Evolutionary conservation across 2,888 invertebrate genomes (phyloP).

Genomic region (Drosophila mayaguana): DNA sequence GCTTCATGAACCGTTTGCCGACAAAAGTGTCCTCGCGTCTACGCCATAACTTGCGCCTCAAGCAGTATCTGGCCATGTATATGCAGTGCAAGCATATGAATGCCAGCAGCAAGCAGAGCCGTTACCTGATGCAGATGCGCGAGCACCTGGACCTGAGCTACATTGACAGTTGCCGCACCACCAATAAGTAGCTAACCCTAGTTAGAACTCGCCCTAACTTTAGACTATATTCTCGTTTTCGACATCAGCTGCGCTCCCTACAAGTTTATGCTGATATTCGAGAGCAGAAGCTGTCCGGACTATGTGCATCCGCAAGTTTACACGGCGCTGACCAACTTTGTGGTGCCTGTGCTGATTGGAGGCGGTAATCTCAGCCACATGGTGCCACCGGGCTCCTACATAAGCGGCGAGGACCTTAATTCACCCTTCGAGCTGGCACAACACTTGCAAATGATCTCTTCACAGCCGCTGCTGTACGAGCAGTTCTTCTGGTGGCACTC

Average conservation of each 20-base stretch:
- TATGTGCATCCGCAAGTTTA: constrained; percentile 88
- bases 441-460: constrained; percentile 84
- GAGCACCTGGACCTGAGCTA: constrained; percentile 31
- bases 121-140: constrained; percentile 38
- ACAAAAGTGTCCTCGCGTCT: neutral
- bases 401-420: constrained; percentile 87
- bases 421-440: constrained; percentile 86
- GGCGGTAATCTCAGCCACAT: constrained; percentile 87
- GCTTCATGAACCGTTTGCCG: constrained; percentile 12
- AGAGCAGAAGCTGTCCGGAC: constrained; percentile 88
- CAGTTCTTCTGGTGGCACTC: constrained; percentile 87
- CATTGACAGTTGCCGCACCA: neutral
- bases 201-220: neutral
- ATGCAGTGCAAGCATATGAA: constrained; percentile 25
- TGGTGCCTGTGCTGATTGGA: constrained; percentile 88
- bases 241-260: constrained; percentile 82
- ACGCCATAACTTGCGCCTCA: constrained; percentile 10
- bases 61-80: constrained; percentile 28
- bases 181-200: constrained; percentile 33
- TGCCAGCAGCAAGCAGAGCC: constrained; percentile 20
- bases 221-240: neutral
- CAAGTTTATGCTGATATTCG: constrained; percentile 88
- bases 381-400: constrained; percentile 87
- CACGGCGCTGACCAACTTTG: constrained; percentile 66
- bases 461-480: constrained; percentile 86